A percentile compares a stretch with the other conserved stretches of the same genome.
Evolutionary conservation across 2,113 vertebrate genomes (phyloP).

Genomic region (Oreamnos americanus): DNA sequence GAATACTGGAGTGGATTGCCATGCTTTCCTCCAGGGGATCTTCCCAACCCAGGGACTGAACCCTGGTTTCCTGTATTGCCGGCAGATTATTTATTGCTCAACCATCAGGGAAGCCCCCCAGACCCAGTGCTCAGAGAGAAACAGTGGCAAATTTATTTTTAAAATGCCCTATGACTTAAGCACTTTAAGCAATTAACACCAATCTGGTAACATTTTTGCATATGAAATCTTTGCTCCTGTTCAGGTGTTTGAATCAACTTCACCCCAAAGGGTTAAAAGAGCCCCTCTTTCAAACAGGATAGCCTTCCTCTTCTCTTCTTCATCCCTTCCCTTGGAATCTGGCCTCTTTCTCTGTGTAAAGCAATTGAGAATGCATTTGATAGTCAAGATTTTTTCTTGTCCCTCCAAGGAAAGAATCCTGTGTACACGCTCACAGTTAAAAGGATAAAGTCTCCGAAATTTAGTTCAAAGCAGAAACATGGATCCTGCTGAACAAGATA

Average conservation of each 20-base stretch:
- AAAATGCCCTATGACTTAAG: not conserved
- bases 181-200: not conserved
- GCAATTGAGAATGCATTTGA: slow-evolving; percentile 7
- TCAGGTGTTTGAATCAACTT: not conserved
- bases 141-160: not conserved
- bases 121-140: not conserved
- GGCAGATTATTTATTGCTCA: not conserved
- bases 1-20: not conserved
- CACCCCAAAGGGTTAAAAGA: not conserved
- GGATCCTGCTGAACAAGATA: not conserved
- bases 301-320: not conserved
- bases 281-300: not conserved
- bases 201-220: not conserved
- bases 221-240: not conserved
- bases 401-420: not conserved
- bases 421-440: not conserved
- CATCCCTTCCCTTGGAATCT: not conserved
- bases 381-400: not conserved
- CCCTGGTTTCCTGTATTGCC: not conserved
- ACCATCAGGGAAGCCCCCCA: not conserved
- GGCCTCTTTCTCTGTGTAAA: not conserved
- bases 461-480: not conserved
- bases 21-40: not conserved
- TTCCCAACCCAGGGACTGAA: not conserved
- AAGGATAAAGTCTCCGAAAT: not conserved